phyloP scores from a whole-genome alignment of 2,113 vertebrate genomes.

The Leuciscus idus region DNA sequence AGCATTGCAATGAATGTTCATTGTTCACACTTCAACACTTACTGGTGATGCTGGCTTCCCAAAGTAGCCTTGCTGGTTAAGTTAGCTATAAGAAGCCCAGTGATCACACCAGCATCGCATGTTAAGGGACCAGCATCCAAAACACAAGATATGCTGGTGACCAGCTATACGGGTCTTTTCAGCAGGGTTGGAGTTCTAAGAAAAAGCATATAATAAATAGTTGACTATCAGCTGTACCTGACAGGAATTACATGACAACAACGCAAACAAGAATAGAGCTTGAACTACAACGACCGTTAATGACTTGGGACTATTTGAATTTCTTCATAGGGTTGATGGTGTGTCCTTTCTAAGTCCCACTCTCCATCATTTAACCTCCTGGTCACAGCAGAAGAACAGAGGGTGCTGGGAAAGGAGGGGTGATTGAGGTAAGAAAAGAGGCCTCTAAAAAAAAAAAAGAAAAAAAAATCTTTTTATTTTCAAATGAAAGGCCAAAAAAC shows the following conservation, averaged over 20 bases:
- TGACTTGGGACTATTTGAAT: constrained; percentile 17
- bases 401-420: constrained; percentile 44
- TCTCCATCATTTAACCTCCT: constrained; percentile 63
- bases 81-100: not conserved
- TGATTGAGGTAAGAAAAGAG: constrained; percentile 69
- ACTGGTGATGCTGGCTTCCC: not conserved
- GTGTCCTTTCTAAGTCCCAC: not conserved
- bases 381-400: constrained; percentile 67
- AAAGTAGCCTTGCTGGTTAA: not conserved
- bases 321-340: not conserved
- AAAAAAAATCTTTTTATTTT: constrained; percentile 95
- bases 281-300: not conserved
- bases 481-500: constrained; percentile 80
- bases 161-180: constrained; percentile 56
- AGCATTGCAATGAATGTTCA: not conserved
- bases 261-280: not conserved
- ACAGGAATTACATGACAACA: not conserved
- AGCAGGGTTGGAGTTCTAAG: constrained; percentile 56
- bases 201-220: not conserved
- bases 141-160: constrained; percentile 36
- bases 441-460: constrained; percentile 42
- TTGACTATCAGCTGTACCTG: not conserved
- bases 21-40: not conserved
- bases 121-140: not conserved
- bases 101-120: not conserved